Percentiles rank a stretch among this genome's conserved stretches.
These are phyloP conservation scores for Megaustenia siamemsis DNA, from an alignment of 2,888 invertebrate species.

Conservation along the genomic window DNA sequence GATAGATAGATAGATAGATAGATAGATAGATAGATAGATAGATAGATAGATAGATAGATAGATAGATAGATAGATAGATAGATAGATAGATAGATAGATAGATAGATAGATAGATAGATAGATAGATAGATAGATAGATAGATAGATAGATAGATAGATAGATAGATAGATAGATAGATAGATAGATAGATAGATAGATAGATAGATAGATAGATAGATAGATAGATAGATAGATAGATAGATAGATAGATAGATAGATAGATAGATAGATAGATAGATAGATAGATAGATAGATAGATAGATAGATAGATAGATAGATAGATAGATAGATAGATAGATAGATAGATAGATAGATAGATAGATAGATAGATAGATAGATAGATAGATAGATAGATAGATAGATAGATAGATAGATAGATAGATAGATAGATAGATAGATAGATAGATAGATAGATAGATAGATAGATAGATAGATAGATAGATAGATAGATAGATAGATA, in stretches of 20 bases:
- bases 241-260: neutral
- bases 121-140: neutral
- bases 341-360: neutral
- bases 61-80: no score
- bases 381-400: neutral
- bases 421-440: neutral
- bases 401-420: neutral
- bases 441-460: no score
- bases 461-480: no score
- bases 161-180: constrained; percentile 22
- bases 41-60: no score
- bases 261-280: neutral
- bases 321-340: neutral
- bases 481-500: no score
- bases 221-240: no score
- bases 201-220: constrained; percentile 8
- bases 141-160: constrained; percentile 22
- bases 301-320: neutral
- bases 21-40: no score
- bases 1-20: no score
- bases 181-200: constrained; percentile 22
- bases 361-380: neutral
- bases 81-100: neutral
- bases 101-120: neutral
- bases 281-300: neutral